Conservation (phyloP, 2,888 invertebrate species). For the Mamestra brassicae region DNA sequence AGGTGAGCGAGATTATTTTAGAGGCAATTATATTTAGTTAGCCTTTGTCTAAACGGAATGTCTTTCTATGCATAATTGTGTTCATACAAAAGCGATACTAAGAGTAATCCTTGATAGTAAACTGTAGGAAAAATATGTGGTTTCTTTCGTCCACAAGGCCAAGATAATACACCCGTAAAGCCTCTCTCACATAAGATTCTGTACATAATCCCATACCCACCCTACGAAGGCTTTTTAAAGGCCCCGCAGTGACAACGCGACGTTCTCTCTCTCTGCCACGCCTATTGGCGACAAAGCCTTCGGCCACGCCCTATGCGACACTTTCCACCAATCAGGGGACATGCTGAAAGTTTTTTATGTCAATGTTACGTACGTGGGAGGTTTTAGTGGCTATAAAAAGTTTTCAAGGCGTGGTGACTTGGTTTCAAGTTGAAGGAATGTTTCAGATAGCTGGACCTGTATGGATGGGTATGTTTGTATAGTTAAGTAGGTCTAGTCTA, state of each 20-base stretch:
- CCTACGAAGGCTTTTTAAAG: conserved; percentile 80
- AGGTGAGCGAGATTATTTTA: background rate
- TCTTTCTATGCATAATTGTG: too few relatives aligned
- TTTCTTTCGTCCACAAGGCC: background rate
- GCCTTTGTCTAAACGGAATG: too few relatives aligned
- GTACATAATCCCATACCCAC: conserved; percentile 67
- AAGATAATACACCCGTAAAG: conserved; percentile 21
- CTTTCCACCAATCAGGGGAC: conserved; percentile 82
- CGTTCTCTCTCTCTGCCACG: conserved; percentile 83
- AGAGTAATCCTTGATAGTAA: background rate
- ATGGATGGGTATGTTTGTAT: background rate
- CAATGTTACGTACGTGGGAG: conserved; percentile 58
- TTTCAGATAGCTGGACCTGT: background rate
- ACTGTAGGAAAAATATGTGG: too few relatives aligned
- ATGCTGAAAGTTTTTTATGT: conserved; percentile 75
- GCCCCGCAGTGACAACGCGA: conserved; percentile 83
- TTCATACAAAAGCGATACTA: background rate
- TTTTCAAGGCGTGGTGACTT: conserved; percentile 45
- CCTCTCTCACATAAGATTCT: conserved; percentile 43
- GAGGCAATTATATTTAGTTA: background rate
- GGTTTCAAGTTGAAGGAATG: background rate
- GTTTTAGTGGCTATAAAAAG: conserved; percentile 56
- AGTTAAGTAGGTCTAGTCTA: background rate
- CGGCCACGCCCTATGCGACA: conserved; percentile 87
- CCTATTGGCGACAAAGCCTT: conserved; percentile 88